Base-by-base conservation (phyloP, 2,888 invertebrate genomes). In the Orgyia antiqua region DNA sequence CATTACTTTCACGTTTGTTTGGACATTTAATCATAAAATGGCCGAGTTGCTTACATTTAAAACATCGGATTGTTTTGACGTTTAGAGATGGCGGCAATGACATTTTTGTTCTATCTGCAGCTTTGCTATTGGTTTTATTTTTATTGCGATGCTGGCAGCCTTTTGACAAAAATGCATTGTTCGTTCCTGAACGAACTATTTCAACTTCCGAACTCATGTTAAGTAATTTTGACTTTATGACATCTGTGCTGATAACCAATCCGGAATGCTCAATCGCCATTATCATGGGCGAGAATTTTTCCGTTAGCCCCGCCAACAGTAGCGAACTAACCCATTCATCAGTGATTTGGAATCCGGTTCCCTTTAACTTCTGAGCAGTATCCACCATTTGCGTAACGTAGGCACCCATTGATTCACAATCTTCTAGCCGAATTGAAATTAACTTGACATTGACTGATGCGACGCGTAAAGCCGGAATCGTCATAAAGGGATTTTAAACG, bases 251-350 rank as follows among this genome's bases (percentile, higher is more conserved):
- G 4, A 15, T 4, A 4, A 6, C 4, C 6, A 15, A 4, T 4
- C 34, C 29, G 4, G 26, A 34, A 21, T 34, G 29, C 10, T 25
- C 24, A 13, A 34, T 29, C 8, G 34, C 29, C 25, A 28, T 34
- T 13, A 29, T 24, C 28, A 26, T 31, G 3, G 31, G 31, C 6
- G 6, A 10, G 10, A 12, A 31, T 11, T 20, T 25, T 19, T 32
- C 32, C 13, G 23, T 2, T 17, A 32, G 12, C 9, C 27, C 32
- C 7, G 32, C 32, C 8, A 27, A 17, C 27, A 32, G 11, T 5
- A 32, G 10, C n/a, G 27, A 23, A 2, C 27, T 25, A 10, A 31
- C 17, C 20, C 31, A 31, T 19, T 26, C 18, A 8, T 31, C 31
- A 10, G 9, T 25, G 2, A 31, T 20, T 2, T 10, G 10, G 18